phyloP scores from a whole-genome alignment of 2,888 invertebrate genomes.

The Heliconius ethilla region DNA sequence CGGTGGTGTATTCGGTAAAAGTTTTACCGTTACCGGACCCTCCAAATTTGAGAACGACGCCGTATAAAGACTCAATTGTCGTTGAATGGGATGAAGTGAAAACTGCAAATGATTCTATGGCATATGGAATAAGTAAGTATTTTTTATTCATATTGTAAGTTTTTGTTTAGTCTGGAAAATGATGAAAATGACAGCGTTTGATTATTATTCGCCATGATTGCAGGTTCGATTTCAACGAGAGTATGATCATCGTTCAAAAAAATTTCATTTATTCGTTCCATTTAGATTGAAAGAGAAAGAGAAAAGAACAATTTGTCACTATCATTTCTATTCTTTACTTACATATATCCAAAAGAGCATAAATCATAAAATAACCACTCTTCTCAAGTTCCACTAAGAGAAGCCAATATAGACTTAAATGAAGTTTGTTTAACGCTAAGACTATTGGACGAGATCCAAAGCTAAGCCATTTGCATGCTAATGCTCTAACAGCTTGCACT shows the following conservation, averaged over 20 bases:
- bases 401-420: background rate
- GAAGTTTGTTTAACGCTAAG: slow-evolving; percentile 16
- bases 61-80: slow-evolving; percentile 75
- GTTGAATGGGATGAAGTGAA: slow-evolving; percentile 86
- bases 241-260: no score
- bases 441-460: slow-evolving; percentile 27
- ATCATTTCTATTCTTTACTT: background rate
- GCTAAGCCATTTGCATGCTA: slow-evolving; percentile 24
- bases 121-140: slow-evolving; percentile 70
- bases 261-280: no score
- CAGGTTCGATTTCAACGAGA: background rate
- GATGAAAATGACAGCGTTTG: background rate
- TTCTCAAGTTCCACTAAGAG: background rate
- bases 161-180: no score
- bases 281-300: background rate
- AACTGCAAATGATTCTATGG: slow-evolving; percentile 60
- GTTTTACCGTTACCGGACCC: slow-evolving; percentile 89
- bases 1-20: slow-evolving; percentile 88
- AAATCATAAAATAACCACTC: background rate
- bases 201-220: background rate
- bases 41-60: slow-evolving; percentile 83
- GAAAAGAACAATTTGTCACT: background rate
- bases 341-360: background rate
- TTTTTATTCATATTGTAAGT: background rate
- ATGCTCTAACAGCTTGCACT: slow-evolving; percentile 28